Conservation (phyloP, 2,113 vertebrate species). For the Corydoras sp. region DNA sequence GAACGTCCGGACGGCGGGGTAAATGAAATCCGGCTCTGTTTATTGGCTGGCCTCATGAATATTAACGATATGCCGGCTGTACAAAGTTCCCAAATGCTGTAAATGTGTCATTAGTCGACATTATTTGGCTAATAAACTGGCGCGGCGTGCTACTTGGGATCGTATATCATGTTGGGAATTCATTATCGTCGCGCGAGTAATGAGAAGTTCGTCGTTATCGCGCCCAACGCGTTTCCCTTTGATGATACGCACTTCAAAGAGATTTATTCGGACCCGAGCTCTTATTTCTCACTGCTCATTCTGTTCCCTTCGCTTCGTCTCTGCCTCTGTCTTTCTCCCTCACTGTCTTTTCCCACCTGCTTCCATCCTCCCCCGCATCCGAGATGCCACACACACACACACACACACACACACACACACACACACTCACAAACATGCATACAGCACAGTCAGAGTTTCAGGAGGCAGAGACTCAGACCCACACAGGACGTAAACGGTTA, state of each 20-base stretch:
- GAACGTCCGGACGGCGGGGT: too few species aligned
- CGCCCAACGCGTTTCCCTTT: constrained; percentile 18
- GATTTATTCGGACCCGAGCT: constrained; percentile 16
- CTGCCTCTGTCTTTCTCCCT: constrained; percentile 18
- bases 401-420: constrained; percentile 29
- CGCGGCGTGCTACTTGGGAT: constrained; percentile 28
- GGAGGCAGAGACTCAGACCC: constrained; percentile 23
- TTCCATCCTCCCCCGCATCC: constrained; percentile 32
- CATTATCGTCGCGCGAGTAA: constrained; percentile 34
- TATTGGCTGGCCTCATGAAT: neutral
- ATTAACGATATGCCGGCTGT: constrained; percentile 1
- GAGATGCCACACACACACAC: constrained; percentile 35
- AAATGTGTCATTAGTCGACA: constrained; percentile 22
- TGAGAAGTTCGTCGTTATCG: constrained; percentile 25
- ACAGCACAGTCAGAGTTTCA: constrained; percentile 22
- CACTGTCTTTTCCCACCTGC: constrained; percentile 36
- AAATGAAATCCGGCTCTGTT: too few species aligned
- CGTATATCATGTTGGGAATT: constrained; percentile 17
- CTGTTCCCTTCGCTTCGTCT: neutral
- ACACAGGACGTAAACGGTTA: constrained; percentile 44
- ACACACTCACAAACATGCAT: too few species aligned
- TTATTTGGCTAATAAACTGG: constrained; percentile 30
- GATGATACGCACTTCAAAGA: constrained; percentile 21
- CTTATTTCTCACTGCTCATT: neutral
- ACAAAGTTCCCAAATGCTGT: constrained; percentile 10